Percentiles rank a stretch among this genome's conserved stretches.
Conservation (phyloP, 2,113 vertebrate genomes). For the Benitochromis conjunctus region DNA sequence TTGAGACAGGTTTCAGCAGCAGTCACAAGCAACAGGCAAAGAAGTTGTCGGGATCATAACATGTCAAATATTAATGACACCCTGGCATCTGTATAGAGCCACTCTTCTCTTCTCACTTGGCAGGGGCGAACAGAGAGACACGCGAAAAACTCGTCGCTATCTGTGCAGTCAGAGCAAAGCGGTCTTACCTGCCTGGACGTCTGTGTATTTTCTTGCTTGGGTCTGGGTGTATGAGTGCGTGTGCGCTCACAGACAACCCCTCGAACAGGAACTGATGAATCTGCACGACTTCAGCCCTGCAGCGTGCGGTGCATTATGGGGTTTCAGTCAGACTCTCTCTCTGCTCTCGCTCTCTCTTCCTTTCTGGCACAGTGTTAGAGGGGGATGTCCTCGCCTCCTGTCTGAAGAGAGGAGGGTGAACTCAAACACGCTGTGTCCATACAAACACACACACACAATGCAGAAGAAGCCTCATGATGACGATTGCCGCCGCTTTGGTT, state of each 20-base stretch:
- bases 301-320: conserved; percentile 70
- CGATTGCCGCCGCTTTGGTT: conserved; percentile 53
- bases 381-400: conserved; percentile 70
- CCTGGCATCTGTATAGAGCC: background rate
- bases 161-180: conserved; percentile 1
- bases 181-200: conserved; percentile 60
- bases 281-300: conserved; percentile 69
- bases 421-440: conserved; percentile 22
- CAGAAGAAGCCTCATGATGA: conserved; percentile 59
- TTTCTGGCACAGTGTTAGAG: conserved; percentile 55
- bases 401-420: conserved; percentile 57
- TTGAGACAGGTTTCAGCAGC: background rate
- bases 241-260: conserved; percentile 32
- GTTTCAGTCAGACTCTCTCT: conserved; percentile 21
- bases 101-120: conserved; percentile 3
- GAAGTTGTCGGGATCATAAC: conserved; percentile 55
- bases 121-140: background rate
- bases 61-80: conserved; percentile 43
- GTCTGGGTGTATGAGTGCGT: conserved; percentile 30
- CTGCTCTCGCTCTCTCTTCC: conserved; percentile 19
- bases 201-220: conserved; percentile 25
- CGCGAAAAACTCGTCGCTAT: background rate
- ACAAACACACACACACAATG: conserved; percentile 37
- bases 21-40: conserved; percentile 54
- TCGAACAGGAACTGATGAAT: conserved; percentile 70